Conservation (phyloP, 2,797 vertebrate genomes). For the Neosilurus hyrtlii region DNA sequence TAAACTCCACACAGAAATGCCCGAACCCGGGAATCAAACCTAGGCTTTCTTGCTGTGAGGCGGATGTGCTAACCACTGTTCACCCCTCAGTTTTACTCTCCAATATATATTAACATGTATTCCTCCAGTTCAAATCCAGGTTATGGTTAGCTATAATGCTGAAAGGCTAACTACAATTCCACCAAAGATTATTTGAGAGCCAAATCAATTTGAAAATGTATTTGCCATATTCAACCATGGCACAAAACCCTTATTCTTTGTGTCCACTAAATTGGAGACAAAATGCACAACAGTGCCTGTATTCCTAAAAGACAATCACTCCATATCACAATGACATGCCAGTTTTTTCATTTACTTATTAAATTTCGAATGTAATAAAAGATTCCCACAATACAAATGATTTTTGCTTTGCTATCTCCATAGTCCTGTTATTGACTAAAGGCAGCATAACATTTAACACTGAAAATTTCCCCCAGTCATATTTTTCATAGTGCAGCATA, state of each 20-base stretch:
- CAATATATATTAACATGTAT: not conserved
- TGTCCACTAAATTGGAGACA: conserved; percentile 38
- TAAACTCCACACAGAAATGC: too few relatives aligned
- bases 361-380: conserved; percentile 50
- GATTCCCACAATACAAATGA: conserved; percentile 9
- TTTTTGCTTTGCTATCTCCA: conserved; percentile 12
- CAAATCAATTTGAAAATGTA: conserved; percentile 65
- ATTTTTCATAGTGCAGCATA: conserved; percentile 22
- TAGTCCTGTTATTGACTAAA: not conserved
- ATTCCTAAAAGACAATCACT: conserved; percentile 43
- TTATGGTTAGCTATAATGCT: conserved; percentile 44
- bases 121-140: conserved; percentile 15
- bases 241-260: conserved; percentile 64
- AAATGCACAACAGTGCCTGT: conserved; percentile 26
- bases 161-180: conserved; percentile 58
- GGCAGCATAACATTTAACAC: not conserved
- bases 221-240: conserved; percentile 39
- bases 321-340: conserved; percentile 23
- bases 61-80: too few relatives aligned
- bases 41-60: too few relatives aligned
- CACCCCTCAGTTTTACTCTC: too few relatives aligned
- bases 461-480: not conserved
- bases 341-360: conserved; percentile 31
- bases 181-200: conserved; percentile 58
- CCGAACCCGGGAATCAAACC: too few relatives aligned